Evolutionary conservation across 2,113 vertebrate genomes (phyloP).

Genomic region (Podiceps cristatus): DNA sequence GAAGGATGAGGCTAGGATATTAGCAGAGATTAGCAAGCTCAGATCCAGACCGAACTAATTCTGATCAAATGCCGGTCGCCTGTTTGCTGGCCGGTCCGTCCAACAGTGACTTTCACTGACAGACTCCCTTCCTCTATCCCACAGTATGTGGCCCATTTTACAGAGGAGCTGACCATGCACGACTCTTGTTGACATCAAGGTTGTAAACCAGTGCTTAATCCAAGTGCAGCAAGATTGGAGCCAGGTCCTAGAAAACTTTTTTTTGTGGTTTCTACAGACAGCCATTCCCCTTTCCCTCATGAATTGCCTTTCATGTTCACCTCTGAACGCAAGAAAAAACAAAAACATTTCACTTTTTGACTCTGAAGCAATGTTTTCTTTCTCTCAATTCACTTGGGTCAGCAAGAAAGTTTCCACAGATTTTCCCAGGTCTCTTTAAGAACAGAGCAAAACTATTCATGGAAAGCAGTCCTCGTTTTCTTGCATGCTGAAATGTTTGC

Average conservation of each 20-base stretch:
- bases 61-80: background rate
- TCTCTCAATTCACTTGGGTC: background rate
- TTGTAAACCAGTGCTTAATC: background rate
- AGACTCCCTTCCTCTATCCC: background rate
- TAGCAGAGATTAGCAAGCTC: background rate
- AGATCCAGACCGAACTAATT: background rate
- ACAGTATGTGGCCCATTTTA: background rate
- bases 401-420: background rate
- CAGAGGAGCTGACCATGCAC: background rate
- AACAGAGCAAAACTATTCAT: background rate
- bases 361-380: background rate
- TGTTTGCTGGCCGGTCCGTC: background rate
- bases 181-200: background rate
- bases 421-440: slow-evolving; percentile 19
- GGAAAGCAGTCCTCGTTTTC: background rate
- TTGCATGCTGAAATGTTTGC: background rate
- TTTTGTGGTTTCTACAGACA: slow-evolving; percentile 9
- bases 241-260: slow-evolving; percentile 22
- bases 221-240: background rate
- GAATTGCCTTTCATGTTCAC: slow-evolving; percentile 16
- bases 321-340: background rate
- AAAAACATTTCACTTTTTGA: background rate
- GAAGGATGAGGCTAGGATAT: background rate
- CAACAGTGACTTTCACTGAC: background rate
- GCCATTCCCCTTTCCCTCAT: background rate